Percentiles rank a stretch among this genome's conserved stretches.
phyloP scores from a whole-genome alignment of 2,113 vertebrate species.

The Toxotes jaculatrix region DNA sequence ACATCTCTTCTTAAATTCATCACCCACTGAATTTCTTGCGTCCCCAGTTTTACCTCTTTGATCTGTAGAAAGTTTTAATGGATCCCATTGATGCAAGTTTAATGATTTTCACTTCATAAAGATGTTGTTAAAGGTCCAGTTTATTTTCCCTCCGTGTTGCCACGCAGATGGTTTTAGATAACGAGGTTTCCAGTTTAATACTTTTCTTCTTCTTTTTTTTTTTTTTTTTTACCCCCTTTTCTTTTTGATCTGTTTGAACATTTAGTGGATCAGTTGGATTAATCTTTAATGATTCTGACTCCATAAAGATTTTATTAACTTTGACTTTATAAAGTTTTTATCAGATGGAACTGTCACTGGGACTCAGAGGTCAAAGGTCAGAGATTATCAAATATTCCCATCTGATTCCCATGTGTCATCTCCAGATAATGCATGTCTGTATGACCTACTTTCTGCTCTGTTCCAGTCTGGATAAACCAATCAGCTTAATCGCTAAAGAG shows the following conservation, averaged over 20 bases:
- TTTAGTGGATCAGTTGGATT: conserved; percentile 38
- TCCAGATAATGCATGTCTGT: neutral
- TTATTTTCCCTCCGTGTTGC: neutral
- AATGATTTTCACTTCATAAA: neutral
- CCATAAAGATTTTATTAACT: conserved; percentile 35
- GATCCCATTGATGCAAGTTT: neutral
- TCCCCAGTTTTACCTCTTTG: neutral
- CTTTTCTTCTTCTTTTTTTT: too few relatives aligned
- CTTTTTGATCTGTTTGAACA: conserved; percentile 4
- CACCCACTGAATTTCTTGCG: neutral
- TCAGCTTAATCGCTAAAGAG: neutral
- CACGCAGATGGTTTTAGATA: neutral
- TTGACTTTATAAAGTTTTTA: conserved; percentile 37
- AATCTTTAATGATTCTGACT: conserved; percentile 26
- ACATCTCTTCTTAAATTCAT: neutral
- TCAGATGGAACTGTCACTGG: neutral
- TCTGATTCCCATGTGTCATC: conserved; percentile 21
- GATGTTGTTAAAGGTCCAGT: neutral
- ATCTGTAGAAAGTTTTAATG: too few relatives aligned
- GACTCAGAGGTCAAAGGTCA: conserved; percentile 22
- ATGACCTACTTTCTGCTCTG: conserved; percentile 1
- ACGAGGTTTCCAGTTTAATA: neutral
- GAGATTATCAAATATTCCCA: conserved; percentile 26
- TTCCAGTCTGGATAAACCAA: neutral
- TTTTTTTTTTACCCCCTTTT: neutral